Conservation (phyloP, 2,113 vertebrate genomes). For the Isichthys henryi region DNA sequence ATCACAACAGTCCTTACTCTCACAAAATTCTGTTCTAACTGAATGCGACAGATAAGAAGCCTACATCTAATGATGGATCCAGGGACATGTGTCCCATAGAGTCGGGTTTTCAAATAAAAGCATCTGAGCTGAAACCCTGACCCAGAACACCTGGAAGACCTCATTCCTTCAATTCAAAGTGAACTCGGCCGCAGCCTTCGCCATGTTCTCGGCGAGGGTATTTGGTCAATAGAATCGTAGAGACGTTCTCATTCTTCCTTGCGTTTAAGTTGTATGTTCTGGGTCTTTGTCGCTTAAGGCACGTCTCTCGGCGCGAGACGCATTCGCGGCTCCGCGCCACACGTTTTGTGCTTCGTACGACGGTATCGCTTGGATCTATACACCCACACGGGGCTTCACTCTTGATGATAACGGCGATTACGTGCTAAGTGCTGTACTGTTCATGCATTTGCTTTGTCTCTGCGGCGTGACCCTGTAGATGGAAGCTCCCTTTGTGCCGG, state of each 20-base stretch:
- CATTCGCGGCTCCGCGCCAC: neutral
- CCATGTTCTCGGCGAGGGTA: neutral
- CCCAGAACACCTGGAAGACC: neutral
- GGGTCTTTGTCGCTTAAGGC: neutral
- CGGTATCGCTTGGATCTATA: neutral
- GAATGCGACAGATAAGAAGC: neutral
- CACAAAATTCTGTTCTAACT: neutral
- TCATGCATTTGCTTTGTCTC: neutral
- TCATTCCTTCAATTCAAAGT: neutral
- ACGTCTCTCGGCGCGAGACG: neutral
- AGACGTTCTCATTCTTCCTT: neutral
- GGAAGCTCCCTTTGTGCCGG: neutral
- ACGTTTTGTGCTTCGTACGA: neutral
- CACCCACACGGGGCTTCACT: neutral
- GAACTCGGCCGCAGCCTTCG: neutral
- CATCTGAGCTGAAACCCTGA: neutral
- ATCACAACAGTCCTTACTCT: neutral
- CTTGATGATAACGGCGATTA: neutral
- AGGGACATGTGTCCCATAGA: neutral
- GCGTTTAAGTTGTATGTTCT: neutral
- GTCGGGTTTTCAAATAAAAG: neutral
- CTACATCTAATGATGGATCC: neutral
- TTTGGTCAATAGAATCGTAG: neutral
- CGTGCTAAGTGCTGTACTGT: neutral
- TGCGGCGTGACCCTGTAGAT: neutral